phyloP scores from a whole-genome alignment of 2,113 vertebrate genomes.

The Zeus faber region DNA sequence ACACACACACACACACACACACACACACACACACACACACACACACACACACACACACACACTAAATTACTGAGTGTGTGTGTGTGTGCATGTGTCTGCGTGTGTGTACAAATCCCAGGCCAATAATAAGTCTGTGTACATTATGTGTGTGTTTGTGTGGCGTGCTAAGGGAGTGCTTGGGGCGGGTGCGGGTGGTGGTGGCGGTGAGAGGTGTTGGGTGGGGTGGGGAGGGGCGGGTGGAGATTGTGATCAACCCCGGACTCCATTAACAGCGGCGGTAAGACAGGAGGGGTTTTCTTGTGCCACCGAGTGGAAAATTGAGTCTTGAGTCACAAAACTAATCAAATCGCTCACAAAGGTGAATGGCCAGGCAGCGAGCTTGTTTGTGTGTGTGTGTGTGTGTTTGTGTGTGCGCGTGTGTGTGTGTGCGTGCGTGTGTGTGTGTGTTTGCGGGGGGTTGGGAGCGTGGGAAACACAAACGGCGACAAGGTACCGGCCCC shows the following conservation, averaged over 20 bases:
- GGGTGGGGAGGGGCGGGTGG: too few relatives aligned
- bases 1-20: too few relatives aligned
- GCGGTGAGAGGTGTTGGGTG: too few relatives aligned
- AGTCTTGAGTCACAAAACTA: conserved; percentile 71
- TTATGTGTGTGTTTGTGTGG: too few relatives aligned
- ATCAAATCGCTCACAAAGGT: conserved; percentile 65
- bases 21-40: not conserved
- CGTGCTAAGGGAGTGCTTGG: too few relatives aligned
- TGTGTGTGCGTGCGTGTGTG: too few relatives aligned
- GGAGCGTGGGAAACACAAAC: conserved; percentile 27
- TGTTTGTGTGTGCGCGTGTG: too few relatives aligned
- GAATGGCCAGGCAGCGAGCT: conserved; percentile 28
- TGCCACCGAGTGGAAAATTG: conserved; percentile 73
- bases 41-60: not conserved
- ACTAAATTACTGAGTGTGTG: conserved; percentile 17
- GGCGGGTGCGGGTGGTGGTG: too few relatives aligned
- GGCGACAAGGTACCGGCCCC: too few relatives aligned
- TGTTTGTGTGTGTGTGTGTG: too few relatives aligned
- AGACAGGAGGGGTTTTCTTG: conserved; percentile 55
- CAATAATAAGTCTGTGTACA: too few relatives aligned
- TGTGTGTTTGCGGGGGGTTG: too few relatives aligned
- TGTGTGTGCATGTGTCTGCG: conserved; percentile 20
- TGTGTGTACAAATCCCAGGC: not conserved
- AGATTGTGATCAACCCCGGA: conserved; percentile 53
- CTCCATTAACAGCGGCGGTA: conserved; percentile 49